Conservation (phyloP, 1,140 invertebrate species). For the Andrena cerasifolii region DNA sequence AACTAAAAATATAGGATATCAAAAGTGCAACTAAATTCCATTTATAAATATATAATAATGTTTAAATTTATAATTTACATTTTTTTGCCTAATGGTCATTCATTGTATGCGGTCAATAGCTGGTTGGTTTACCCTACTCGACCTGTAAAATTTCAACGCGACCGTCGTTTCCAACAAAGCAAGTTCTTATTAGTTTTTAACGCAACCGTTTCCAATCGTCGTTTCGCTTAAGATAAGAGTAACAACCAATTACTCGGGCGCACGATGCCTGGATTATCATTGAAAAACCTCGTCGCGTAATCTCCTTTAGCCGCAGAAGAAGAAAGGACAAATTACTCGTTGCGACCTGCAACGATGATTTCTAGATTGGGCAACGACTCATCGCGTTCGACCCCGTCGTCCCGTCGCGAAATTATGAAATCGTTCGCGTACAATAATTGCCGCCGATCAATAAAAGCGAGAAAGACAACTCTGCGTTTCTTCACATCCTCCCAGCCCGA, state of each 20-base stretch:
- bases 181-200: background rate
- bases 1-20: too few species aligned
- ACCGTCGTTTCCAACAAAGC: background rate
- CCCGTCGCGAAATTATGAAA: slow-evolving; percentile 19
- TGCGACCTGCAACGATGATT: slow-evolving; percentile 27
- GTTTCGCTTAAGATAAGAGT: slow-evolving; percentile 32
- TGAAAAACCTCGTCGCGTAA: slow-evolving; percentile 19
- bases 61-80: too few species aligned
- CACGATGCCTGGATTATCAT: slow-evolving; percentile 40
- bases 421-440: slow-evolving; percentile 14
- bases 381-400: slow-evolving; percentile 14
- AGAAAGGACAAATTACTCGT: slow-evolving; percentile 35
- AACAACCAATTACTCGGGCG: slow-evolving; percentile 33
- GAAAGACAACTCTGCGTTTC: too few species aligned
- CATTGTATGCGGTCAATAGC: too few species aligned
- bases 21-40: too few species aligned
- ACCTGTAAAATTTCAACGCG: background rate
- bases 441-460: background rate
- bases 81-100: too few species aligned
- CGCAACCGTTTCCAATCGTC: slow-evolving; percentile 19
- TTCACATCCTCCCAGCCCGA: too few species aligned
- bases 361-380: slow-evolving; percentile 28
- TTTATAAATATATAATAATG: too few species aligned
- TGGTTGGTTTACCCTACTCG: too few species aligned
- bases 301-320: slow-evolving; percentile 21